A percentile compares a stretch with the other conserved stretches of the same genome.
phyloP scores from a whole-genome alignment of 1,140 invertebrate species.

The Drosophila pseudoobscura region DNA sequence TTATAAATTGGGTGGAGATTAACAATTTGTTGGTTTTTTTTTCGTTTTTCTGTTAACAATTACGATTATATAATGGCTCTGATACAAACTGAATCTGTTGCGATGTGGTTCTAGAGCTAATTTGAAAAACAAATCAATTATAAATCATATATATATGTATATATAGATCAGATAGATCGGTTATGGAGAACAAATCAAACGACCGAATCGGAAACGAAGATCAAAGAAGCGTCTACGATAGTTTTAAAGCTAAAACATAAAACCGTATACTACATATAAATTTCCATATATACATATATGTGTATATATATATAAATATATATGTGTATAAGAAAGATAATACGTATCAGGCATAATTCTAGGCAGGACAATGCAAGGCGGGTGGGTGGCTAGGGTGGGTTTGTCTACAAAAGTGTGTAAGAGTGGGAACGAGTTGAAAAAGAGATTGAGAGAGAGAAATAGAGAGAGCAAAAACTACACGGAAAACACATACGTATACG shows the following conservation, averaged over 20 bases:
- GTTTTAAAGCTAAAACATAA: constrained; percentile 24
- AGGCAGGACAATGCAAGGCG: constrained; percentile 18
- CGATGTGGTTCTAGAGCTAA: constrained; percentile 54
- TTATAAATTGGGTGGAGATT: constrained; percentile 81
- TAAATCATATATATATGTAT: constrained; percentile 41
- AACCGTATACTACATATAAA: not conserved
- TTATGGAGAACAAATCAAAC: constrained; percentile 35
- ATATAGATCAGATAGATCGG: constrained; percentile 2
- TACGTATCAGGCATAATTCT: constrained; percentile 31
- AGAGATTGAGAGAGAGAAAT: constrained; percentile 4
- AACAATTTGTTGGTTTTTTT: constrained; percentile 57
- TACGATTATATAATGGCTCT: constrained; percentile 1
- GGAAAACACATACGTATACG: constrained; percentile 28
- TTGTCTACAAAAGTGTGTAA: not conserved
- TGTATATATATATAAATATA: constrained; percentile 11
- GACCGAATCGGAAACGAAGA: constrained; percentile 49
- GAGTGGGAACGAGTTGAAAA: not conserved
- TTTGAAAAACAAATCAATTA: constrained; percentile 49
- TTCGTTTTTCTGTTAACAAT: not conserved
- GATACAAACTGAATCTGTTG: constrained; percentile 60
- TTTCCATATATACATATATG: not conserved
- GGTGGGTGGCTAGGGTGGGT: not conserved
- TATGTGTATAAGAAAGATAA: constrained; percentile 21
- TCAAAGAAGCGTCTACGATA: constrained; percentile 45
- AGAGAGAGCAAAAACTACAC: constrained; percentile 19